Evolutionary conservation across 1,140 invertebrate species (phyloP).

Genomic region (Helicoverpa zea): DNA sequence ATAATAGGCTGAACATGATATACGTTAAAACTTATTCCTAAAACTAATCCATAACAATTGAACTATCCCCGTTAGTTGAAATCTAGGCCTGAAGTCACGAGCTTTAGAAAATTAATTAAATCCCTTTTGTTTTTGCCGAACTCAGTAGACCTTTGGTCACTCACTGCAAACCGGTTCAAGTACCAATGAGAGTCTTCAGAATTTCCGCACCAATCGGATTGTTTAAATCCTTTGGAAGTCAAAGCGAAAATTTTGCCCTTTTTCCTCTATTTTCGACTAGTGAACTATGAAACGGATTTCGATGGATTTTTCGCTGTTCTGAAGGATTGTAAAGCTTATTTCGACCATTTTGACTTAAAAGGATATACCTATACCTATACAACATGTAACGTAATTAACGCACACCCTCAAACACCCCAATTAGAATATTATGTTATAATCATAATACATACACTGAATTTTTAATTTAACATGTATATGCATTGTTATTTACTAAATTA

Average conservation of each 20-base stretch:
- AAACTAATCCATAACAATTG: too few relatives aligned
- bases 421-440: too few relatives aligned
- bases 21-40: too few relatives aligned
- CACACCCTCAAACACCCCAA: too few relatives aligned
- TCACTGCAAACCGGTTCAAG: background rate
- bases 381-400: too few relatives aligned
- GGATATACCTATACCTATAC: too few relatives aligned
- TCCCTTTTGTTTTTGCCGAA: background rate
- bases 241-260: background rate
- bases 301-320: background rate
- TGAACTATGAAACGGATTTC: conserved; percentile 12
- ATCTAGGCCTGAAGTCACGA: background rate
- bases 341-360: too few relatives aligned
- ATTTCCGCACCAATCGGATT: background rate
- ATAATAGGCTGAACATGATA: too few relatives aligned
- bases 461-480: too few relatives aligned
- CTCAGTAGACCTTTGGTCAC: background rate
- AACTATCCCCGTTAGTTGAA: too few relatives aligned
- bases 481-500: too few relatives aligned
- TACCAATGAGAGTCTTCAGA: background rate
- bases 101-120: background rate
- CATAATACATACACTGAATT: too few relatives aligned
- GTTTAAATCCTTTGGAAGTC: background rate
- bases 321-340: background rate
- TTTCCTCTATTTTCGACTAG: background rate